Conservation (phyloP, 1,140 invertebrate genomes). For the Brachionus manjavacas region DNA sequence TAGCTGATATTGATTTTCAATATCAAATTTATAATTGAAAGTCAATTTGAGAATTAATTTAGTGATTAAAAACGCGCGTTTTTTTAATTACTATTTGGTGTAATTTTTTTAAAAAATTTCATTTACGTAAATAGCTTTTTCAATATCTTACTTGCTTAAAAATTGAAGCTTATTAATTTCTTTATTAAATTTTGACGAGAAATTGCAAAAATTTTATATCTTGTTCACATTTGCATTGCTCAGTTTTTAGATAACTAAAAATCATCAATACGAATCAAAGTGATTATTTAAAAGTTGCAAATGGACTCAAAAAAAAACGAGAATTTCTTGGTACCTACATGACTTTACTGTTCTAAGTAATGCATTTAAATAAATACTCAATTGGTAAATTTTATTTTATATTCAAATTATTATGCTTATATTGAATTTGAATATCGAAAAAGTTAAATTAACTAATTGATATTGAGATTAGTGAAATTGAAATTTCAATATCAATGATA, state of each 20-base stretch:
- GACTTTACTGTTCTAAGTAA: background rate
- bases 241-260: background rate
- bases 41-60: background rate
- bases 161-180: no score
- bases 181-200: no score
- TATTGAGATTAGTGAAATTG: background rate
- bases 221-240: background rate
- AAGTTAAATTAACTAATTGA: background rate
- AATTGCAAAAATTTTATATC: background rate
- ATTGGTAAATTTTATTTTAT: background rate
- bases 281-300: background rate
- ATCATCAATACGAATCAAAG: background rate
- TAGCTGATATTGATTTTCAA: background rate
- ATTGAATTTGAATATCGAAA: background rate
- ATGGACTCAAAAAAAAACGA: background rate
- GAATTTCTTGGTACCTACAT: background rate
- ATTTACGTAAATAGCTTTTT: no score
- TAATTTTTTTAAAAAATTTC: background rate
- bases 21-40: background rate
- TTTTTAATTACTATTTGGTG: background rate
- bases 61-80: background rate
- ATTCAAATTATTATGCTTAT: background rate
- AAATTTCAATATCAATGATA: background rate
- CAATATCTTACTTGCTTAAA: no score
- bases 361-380: background rate